Conservation (phyloP, 2,113 vertebrate genomes). For the Dissostichus mawsoni region DNA sequence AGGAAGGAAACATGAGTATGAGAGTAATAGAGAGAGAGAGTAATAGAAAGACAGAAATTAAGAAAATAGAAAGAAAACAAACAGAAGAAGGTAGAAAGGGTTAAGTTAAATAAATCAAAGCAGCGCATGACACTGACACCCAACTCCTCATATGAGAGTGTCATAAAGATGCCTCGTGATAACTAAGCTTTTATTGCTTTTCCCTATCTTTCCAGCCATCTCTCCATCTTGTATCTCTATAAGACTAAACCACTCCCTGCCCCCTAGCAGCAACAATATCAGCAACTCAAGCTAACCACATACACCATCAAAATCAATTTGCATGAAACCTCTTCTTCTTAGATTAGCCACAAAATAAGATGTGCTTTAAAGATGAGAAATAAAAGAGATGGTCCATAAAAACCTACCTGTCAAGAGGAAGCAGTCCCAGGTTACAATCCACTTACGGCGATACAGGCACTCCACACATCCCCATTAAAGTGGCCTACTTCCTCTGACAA, state of each 20-base stretch:
- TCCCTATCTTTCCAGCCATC: constrained; percentile 63
- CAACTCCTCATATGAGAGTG: constrained; percentile 31
- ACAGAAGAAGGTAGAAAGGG: not conserved
- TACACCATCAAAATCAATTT: constrained; percentile 25
- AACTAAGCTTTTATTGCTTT: constrained; percentile 66
- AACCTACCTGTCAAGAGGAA: constrained; percentile 75
- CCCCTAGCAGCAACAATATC: constrained; percentile 42
- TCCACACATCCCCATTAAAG: constrained; percentile 77
- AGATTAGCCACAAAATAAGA: not conserved
- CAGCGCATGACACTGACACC: constrained; percentile 5
- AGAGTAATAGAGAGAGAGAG: not conserved
- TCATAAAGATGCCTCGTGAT: constrained; percentile 57
- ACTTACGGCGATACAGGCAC: constrained; percentile 62
- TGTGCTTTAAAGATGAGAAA: not conserved
- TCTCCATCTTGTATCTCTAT: constrained; percentile 8
- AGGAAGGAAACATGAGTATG: constrained; percentile 1
- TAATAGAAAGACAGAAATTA: constrained; percentile 10
- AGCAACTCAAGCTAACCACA: constrained; percentile 31
- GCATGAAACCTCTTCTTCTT: not conserved
- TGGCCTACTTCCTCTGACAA: constrained; percentile 79
- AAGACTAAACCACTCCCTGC: constrained; percentile 57
- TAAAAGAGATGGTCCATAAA: constrained; percentile 7
- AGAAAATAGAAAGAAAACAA: constrained; percentile 7
- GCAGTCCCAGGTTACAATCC: constrained; percentile 74
- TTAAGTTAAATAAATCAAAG: constrained; percentile 5